These are phyloP conservation scores for Junonia oenone DNA, from an alignment of 2,888 invertebrate species.

Conservation along the genomic window DNA sequence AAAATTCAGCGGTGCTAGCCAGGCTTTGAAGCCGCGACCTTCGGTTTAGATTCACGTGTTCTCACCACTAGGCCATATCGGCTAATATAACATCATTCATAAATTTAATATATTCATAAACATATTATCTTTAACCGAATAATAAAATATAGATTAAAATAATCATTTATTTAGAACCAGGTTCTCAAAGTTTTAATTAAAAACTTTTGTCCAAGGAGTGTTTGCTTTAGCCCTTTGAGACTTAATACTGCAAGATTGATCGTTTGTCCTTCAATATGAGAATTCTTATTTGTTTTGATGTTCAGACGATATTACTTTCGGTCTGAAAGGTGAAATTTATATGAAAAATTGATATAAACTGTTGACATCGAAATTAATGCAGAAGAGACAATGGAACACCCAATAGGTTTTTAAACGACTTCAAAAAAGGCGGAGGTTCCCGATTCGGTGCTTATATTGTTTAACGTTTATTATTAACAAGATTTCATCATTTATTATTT, in stretches of 20 bases:
- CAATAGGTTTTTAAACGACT: no score
- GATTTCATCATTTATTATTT: no score
- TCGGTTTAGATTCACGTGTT: no score
- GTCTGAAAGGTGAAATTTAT: not conserved
- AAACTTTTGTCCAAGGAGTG: not conserved
- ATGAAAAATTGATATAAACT: not conserved
- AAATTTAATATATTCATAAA: no score
- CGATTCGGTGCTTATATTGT: no score
- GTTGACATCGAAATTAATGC: not conserved
- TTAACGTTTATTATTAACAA: no score
- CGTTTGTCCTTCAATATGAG: not conserved
- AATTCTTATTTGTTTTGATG: conserved; percentile 9
- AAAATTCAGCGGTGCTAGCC: no score
- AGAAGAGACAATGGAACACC: not conserved
- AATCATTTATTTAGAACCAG: not conserved
- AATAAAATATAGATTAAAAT: not conserved
- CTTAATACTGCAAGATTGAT: not conserved
- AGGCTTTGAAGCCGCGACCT: no score
- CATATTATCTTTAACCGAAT: not conserved
- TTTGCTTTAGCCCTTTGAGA: not conserved
- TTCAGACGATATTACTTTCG: not conserved
- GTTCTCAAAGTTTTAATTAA: not conserved
- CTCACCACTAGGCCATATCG: no score
- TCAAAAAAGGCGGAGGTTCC: no score
- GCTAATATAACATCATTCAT: no score